Conservation (phyloP, 1,140 invertebrate species). For the Drosophila bocqueti region DNA sequence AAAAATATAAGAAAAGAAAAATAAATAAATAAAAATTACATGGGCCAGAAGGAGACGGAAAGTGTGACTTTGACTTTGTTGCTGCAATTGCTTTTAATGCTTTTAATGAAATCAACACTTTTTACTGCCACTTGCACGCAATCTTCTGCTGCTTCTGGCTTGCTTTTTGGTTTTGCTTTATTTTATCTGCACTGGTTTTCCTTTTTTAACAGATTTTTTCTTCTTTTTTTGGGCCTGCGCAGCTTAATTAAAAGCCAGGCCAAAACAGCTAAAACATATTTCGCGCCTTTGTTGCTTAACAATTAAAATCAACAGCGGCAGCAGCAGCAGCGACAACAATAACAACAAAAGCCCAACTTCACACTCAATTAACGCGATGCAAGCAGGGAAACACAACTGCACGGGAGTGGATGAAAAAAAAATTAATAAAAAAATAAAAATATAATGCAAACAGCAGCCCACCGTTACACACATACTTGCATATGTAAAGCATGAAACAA, state of each 20-base stretch:
- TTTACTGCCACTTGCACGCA: conserved; percentile 71
- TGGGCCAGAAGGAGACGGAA: conserved; percentile 20
- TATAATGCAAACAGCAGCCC: conserved; percentile 22
- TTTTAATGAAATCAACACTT: conserved; percentile 82
- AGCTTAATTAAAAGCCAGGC: conserved; percentile 76
- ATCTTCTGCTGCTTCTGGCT: conserved; percentile 33
- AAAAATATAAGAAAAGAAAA: background rate
- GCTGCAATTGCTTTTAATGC: conserved; percentile 59
- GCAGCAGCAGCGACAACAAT: conserved; percentile 37
- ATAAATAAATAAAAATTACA: conserved; percentile 10
- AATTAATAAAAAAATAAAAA: conserved; percentile 6
- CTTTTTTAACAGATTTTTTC: conserved; percentile 9
- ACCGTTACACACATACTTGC: conserved; percentile 17
- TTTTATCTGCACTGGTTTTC: conserved; percentile 36
- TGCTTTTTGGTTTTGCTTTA: conserved; percentile 29
- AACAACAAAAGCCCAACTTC: conserved; percentile 77
- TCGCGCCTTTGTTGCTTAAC: conserved; percentile 82
- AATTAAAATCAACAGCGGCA: conserved; percentile 74
- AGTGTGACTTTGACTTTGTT: conserved; percentile 61
- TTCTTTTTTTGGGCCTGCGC: conserved; percentile 26
- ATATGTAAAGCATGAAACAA: conserved; percentile 56
- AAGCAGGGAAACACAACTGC: conserved; percentile 59
- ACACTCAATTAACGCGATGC: conserved; percentile 81
- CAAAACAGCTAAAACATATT: conserved; percentile 79
- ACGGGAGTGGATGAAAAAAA: conserved; percentile 2